Evolutionary conservation across 1,140 invertebrate species (phyloP).

Genomic region (Cephus cinctus): DNA sequence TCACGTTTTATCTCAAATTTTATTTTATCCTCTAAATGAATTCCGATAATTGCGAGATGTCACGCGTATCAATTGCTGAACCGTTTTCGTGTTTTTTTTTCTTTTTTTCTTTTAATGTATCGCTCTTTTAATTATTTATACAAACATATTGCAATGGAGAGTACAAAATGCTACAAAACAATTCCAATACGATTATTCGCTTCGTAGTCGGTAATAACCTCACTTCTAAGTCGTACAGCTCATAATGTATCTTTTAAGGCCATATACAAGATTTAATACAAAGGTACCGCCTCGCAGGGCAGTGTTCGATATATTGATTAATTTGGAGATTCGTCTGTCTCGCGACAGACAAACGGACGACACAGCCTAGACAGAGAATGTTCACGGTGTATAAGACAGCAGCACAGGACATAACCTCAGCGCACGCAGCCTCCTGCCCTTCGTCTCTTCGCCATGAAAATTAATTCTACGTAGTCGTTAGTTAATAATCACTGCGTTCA

Average conservation of each 20-base stretch:
- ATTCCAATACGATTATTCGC: slow-evolving; percentile 41
- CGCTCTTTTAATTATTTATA: slow-evolving; percentile 31
- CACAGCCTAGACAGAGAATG: slow-evolving; percentile 52
- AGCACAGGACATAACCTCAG: slow-evolving; percentile 42
- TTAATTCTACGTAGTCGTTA: too few species aligned
- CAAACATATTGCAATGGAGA: slow-evolving; percentile 42
- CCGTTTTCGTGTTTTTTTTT: too few species aligned
- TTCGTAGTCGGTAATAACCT: slow-evolving; percentile 25
- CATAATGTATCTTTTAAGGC: slow-evolving; percentile 40
- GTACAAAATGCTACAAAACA: slow-evolving; percentile 50
- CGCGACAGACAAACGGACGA: slow-evolving; percentile 34
- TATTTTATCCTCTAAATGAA: too few species aligned
- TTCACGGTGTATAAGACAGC: slow-evolving; percentile 46
- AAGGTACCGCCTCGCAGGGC: slow-evolving; percentile 27
- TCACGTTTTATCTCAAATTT: too few species aligned
- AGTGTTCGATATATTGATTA: slow-evolving; percentile 32
- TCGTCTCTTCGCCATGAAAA: too few species aligned
- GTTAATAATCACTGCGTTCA: too few species aligned
- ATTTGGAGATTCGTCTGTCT: slow-evolving; percentile 35
- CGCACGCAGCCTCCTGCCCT: too few species aligned
- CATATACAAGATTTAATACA: slow-evolving; percentile 41
- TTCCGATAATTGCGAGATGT: slow-evolving; percentile 22
- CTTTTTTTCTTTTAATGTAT: slow-evolving; percentile 29
- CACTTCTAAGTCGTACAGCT: slow-evolving; percentile 25
- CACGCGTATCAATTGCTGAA: slow-evolving; percentile 29